phyloP scores from a whole-genome alignment of 2,888 invertebrate species.

The Eucera pruinosa region DNA sequence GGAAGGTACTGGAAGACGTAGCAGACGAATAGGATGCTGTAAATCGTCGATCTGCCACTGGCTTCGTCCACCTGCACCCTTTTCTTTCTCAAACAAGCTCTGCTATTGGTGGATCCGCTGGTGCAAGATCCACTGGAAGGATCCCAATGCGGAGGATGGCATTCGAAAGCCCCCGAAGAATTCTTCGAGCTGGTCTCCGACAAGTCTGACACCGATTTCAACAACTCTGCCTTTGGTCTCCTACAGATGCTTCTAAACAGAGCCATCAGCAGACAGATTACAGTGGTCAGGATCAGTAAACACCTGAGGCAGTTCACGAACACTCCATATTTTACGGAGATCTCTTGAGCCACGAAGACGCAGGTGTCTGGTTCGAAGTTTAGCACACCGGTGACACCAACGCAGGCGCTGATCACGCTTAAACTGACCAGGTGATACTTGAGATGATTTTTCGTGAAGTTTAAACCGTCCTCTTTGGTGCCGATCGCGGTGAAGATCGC shows the following conservation, averaged over 20 bases:
- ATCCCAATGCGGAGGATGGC: conserved; percentile 83
- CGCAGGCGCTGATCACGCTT: conserved; percentile 84
- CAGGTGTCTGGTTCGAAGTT: conserved; percentile 81
- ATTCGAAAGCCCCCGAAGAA: conserved; percentile 80
- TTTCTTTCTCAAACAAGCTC: conserved; percentile 84
- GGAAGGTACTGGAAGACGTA: conserved; percentile 87
- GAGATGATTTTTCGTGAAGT: conserved; percentile 82
- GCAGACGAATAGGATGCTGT: conserved; percentile 86
- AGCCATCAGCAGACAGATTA: conserved; percentile 69
- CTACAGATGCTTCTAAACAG: conserved; percentile 70
- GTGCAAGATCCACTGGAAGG: conserved; percentile 85
- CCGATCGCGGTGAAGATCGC: conserved; percentile 80
- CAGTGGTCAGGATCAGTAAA: conserved; percentile 72
- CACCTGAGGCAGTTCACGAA: conserved; percentile 78
- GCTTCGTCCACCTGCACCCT: conserved; percentile 81
- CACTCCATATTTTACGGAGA: conserved; percentile 79
- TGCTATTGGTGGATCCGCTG: conserved; percentile 86
- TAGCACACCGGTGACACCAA: conserved; percentile 85
- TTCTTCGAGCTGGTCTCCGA: conserved; percentile 82
- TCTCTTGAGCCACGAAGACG: conserved; percentile 79
- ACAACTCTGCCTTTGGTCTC: conserved; percentile 75
- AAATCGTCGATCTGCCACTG: conserved; percentile 85
- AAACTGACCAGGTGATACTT: conserved; percentile 85
- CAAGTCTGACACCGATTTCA: conserved; percentile 81
- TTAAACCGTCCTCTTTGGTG: conserved; percentile 74